phyloP scores from a whole-genome alignment of 2,113 vertebrate species.

The Paramormyrops kingsleyae region DNA sequence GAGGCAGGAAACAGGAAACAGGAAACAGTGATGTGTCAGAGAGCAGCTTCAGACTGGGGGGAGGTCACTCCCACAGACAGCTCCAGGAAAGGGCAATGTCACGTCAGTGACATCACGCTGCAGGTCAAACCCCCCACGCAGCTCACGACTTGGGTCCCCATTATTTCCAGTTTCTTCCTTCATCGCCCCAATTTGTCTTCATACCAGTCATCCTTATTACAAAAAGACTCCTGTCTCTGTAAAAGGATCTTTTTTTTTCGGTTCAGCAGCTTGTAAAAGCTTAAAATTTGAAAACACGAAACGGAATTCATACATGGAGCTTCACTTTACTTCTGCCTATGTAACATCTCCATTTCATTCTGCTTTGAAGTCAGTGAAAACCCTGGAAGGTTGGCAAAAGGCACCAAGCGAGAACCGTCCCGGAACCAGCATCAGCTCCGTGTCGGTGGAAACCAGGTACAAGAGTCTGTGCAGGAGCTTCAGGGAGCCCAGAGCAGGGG shows the following conservation, averaged over 20 bases:
- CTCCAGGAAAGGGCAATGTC: neutral
- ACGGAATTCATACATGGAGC: no score
- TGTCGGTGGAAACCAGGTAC: neutral
- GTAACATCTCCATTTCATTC: neutral
- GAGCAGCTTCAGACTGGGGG: slow-evolving; percentile 2
- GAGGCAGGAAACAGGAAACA: neutral
- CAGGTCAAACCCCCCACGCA: no score
- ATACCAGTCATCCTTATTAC: neutral
- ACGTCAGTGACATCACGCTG: neutral
- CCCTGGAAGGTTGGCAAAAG: neutral
- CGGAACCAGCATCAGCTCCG: neutral
- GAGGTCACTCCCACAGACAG: neutral
- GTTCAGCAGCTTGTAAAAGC: neutral
- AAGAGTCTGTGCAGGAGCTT: neutral
- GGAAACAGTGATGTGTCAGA: neutral
- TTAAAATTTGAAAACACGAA: neutral
- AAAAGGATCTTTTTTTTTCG: neutral
- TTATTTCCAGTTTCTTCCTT: neutral
- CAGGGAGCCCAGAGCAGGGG: neutral
- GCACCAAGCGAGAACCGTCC: neutral
- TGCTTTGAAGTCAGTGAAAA: neutral
- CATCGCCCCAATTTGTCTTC: neutral
- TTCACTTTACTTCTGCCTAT: no score
- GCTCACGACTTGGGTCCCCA: neutral
- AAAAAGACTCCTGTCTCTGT: neutral